phyloP scores from a whole-genome alignment of 2,797 vertebrate species.

The Pangasius sanitwongsei region DNA sequence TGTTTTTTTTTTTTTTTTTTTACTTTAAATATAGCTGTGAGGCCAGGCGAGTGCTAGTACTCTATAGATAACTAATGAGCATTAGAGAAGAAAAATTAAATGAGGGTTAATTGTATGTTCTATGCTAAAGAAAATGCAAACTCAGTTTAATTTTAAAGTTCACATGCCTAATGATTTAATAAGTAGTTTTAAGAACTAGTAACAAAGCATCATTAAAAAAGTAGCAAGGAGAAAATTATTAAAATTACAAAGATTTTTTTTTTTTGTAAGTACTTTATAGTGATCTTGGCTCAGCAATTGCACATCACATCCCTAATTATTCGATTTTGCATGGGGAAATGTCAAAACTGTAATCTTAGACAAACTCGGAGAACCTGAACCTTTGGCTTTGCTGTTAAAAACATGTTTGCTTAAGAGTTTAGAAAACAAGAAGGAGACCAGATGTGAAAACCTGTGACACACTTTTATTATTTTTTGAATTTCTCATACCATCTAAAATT shows the following conservation, averaged over 20 bases:
- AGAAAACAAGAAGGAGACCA: background rate
- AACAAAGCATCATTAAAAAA: constrained; percentile 1
- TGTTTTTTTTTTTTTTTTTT: background rate
- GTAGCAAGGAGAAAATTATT: background rate
- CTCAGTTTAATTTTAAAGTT: background rate
- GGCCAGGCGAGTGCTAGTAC: background rate
- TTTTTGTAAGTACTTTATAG: background rate
- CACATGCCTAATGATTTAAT: constrained; percentile 14
- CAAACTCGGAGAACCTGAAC: background rate
- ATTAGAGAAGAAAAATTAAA: constrained; percentile 14
- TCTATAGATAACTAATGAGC: background rate
- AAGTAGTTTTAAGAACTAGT: constrained; percentile 2
- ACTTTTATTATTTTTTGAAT: background rate
- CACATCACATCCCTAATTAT: background rate
- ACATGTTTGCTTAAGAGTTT: background rate
- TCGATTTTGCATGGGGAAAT: background rate
- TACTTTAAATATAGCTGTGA: constrained; percentile 18
- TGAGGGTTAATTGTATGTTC: constrained; percentile 6
- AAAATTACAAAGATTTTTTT: background rate
- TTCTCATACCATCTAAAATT: background rate
- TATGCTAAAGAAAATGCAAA: background rate
- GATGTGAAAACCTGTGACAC: background rate
- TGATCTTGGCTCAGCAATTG: background rate
- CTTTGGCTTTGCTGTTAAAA: background rate
- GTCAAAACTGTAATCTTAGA: background rate